Base-by-base conservation (phyloP, 2,888 invertebrate genomes). In the Chrysotoxum bicinctum region DNA sequence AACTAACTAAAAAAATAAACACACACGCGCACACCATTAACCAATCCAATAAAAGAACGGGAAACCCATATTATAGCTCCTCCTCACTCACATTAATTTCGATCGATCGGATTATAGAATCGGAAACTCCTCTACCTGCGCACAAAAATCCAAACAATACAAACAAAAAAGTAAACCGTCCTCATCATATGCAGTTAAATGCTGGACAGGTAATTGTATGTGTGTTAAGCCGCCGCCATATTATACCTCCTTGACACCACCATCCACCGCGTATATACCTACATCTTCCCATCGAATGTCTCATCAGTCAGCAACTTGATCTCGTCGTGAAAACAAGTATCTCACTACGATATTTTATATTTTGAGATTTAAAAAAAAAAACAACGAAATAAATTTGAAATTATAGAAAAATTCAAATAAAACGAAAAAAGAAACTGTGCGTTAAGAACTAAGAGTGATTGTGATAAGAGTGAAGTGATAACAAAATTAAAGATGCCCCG, bases 401-500 rank as follows among this genome's bases (percentile, higher is more conserved):
- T 52, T 58, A 64, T 12, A 19, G 0, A 45, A 32, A 32, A 32
- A 45, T 12, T 30, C 7, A 43, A 32, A 16, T 9, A 19, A 23
- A 43, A 35, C n/a, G n/a, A n/a, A 2, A 52, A 40, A 58, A 52
- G 32, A 35, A n/a, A 52, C 40, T n/a, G 45, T 54, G 69, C 10
- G 30, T 30, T 43, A 43, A 30, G 26, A 56, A 21, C 40, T 14
- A 78, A 48, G 19, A 73, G 70, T 79, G 45, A 16, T 48, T 68
- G 77, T 79, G 74, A 68, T 30, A 19, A 23, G 19, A 69, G 82
- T 73, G 68, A 83, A 78, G 78, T 78, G 78, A 48, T 26, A 56
- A 83, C 2, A 21, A 80, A 86, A 98, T 0, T 16, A 40, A 43
- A 43, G 43, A 43, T 98, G 98, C 98, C 98, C 90, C 95, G 98